A percentile compares a stretch with the other conserved stretches of the same genome.
These are phyloP conservation scores for Falco punctatus DNA, from an alignment of 2,113 vertebrate species.

Conservation along the genomic window DNA sequence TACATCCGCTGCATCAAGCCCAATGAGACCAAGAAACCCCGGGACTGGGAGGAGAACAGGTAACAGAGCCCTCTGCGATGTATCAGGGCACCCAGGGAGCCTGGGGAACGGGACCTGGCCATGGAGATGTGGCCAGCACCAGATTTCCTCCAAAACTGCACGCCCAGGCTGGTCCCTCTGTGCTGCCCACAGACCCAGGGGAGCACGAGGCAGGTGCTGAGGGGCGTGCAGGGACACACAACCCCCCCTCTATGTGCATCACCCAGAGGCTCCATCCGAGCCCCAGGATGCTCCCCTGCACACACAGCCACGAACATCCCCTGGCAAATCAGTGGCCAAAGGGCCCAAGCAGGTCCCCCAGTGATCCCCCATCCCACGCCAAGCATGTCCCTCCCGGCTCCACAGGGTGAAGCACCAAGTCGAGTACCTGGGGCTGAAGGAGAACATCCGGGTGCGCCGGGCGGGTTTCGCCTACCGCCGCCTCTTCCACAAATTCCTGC, in stretches of 20 bases:
- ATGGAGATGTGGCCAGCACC: background rate
- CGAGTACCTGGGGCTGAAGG: conserved; percentile 92
- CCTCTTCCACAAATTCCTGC: conserved; percentile 90
- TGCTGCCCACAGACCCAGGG: background rate
- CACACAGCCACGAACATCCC: accelerated
- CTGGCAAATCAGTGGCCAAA: accelerated
- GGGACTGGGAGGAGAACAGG: conserved; percentile 98
- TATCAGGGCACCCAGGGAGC: background rate
- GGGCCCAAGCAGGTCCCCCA: background rate
- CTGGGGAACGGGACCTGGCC: accelerated
- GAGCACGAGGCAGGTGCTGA: background rate
- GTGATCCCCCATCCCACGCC: accelerated
- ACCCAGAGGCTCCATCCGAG: background rate
- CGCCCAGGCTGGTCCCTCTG: background rate
- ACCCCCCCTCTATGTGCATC: accelerated
- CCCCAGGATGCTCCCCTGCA: accelerated
- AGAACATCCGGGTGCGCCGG: conserved; percentile 92
- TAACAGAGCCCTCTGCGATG: background rate
- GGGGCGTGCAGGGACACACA: accelerated
- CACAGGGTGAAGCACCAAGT: conserved; percentile 92
- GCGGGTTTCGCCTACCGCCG: conserved; percentile 94
- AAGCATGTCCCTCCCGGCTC: background rate
- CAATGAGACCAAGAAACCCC: conserved; percentile 93
- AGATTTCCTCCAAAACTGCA: background rate
- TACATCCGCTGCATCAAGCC: conserved; percentile 99